Evolutionary conservation across 1,140 invertebrate species (phyloP), one percentile per base, ranked within the genome.

Genomic region (Caenorhabditis briggsae): DNA sequence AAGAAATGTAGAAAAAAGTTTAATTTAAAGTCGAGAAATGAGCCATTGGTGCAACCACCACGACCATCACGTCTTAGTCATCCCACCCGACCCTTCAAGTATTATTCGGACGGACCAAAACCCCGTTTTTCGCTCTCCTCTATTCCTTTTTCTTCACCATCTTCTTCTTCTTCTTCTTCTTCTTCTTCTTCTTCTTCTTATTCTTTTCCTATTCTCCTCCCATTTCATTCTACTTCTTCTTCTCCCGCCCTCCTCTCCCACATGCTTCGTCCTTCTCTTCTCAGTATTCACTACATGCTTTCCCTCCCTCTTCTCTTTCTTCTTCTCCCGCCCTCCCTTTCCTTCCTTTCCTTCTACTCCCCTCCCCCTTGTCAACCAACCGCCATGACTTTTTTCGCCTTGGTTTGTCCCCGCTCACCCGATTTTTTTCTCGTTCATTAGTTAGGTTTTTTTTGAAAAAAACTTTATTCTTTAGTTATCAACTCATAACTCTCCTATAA

Each of bases 371-470:
- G 70, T 78, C 70, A 78, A 78, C 70, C 70, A 78, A 78, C 70
- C 70, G 70, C 70, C 70, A 78, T 78, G 70, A 78, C 70, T 78
- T 78, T 78, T 78, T 78, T 78, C 70, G 70, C 70, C 46, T 78
- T 78, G 18, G 25, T 50, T 78, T 78, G 46, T 46, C 33, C 70
- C 46, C 50, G 7, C 70, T 53, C 50, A 50, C 46, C 50, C 70
- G 33, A 33, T 33, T 33, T 33, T 33, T 33, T 33, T 33, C 3
- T 33, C 33, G 33, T 33, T 78, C 70, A 78, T 78, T 78, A 78
- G 46, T 23, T 50, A 23, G 70, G 48, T 78, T 78, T 78, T 78
- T 53, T 33, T 33, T 33, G 0, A 1, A 0, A 1, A 20, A 50
- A 50, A 5, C 23, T 78, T 50, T 46, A 50, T 53, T 78, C 70